Percentiles rank a stretch among this genome's conserved stretches.
Evolutionary conservation across 2,113 vertebrate species (phyloP).

Genomic region (Trachemys scripta): DNA sequence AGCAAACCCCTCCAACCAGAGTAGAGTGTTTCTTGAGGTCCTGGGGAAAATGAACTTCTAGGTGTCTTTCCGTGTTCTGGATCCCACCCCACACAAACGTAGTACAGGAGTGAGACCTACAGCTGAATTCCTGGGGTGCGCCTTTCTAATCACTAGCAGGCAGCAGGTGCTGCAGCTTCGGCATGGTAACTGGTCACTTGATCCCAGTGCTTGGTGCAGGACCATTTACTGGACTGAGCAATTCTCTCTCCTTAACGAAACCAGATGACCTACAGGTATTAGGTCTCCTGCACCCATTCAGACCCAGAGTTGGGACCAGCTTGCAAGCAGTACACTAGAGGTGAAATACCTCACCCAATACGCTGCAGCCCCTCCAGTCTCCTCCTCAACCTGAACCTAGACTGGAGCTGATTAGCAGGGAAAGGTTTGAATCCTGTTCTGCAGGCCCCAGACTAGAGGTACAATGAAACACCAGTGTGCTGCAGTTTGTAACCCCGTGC

Average conservation of each 20-base stretch:
- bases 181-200: not conserved
- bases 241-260: not conserved
- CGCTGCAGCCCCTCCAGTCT: too few species aligned
- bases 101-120: not conserved
- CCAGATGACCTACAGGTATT: not conserved
- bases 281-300: not conserved
- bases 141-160: not conserved
- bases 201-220: not conserved
- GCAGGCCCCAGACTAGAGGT: not conserved
- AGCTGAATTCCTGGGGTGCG: rapidly evolving
- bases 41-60: not conserved
- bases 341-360: not conserved
- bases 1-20: not conserved
- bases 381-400: not conserved
- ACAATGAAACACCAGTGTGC: not conserved
- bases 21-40: not conserved
- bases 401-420: not conserved
- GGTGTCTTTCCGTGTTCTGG: not conserved
- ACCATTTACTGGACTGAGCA: not conserved
- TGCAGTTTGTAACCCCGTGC: constrained; percentile 6
- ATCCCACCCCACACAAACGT: not conserved
- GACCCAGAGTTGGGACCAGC: not conserved
- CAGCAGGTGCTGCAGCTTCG: not conserved
- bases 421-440: not conserved
- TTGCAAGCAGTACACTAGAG: not conserved